Percentiles rank a stretch among this genome's conserved stretches.
Evolutionary conservation across 2,113 vertebrate genomes (phyloP).

Genomic region (Drymodes brunneopygia): DNA sequence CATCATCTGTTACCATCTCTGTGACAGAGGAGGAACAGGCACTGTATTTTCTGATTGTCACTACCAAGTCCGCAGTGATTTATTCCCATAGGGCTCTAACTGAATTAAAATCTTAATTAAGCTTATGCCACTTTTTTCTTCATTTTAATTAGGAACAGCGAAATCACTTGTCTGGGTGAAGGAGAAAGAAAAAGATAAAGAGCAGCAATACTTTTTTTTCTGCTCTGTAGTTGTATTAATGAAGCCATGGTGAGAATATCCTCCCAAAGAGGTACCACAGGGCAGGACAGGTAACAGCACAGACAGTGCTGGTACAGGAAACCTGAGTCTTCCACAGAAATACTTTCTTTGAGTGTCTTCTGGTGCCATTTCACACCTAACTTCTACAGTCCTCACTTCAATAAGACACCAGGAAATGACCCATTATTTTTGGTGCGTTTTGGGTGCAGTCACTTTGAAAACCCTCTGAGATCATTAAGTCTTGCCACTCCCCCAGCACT

Average conservation of each 20-base stretch:
- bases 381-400: background rate
- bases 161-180: background rate
- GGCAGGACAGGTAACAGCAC: background rate
- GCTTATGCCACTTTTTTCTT: conserved; percentile 11
- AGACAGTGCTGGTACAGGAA: background rate
- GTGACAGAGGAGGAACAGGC: background rate
- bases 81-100: conserved; percentile 1
- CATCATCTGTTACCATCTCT: background rate
- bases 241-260: background rate
- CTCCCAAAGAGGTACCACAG: background rate
- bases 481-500: background rate
- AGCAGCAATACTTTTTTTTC: background rate
- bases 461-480: background rate
- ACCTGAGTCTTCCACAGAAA: background rate
- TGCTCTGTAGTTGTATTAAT: background rate
- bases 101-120: conserved; percentile 62
- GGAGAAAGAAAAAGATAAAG: background rate
- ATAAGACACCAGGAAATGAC: background rate
- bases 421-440: background rate
- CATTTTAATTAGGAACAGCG: conserved; percentile 23
- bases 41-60: conserved; percentile 43
- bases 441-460: background rate
- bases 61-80: conserved; percentile 20
- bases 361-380: background rate
- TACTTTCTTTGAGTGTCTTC: background rate